Evolutionary conservation across 2,888 invertebrate genomes (phyloP), one percentile per base, ranked within the genome.

Genomic region (Azorinus chamasolen): DNA sequence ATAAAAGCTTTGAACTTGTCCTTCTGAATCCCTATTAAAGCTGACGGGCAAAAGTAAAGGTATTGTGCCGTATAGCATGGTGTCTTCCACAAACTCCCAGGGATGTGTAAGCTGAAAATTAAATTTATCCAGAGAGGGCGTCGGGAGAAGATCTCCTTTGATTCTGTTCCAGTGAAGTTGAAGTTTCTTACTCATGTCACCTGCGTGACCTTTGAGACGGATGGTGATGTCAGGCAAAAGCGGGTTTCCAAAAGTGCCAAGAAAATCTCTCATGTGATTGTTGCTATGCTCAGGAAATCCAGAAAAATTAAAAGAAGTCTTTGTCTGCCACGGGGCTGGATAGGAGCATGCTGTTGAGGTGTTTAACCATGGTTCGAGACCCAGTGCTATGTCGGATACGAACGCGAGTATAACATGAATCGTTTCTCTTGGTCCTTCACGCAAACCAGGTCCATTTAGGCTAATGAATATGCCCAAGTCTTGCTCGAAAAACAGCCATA

Each of bases 51-150:
- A 68, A 32, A 25, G 57, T 0, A 43, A 18, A 1, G 65, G 61
- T n/a, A 45, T 53, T 2, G 62, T 59, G 18, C 69, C 63, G 37
- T 16, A 57, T 2, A 62, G 12, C 1, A 50, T 46, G 16, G 62
- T 50, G 41, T 74, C 71, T 10, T 74, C 51, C 0, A 74, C 81
- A 55, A 63, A 74, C 48, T 81, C 81, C 81, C 77, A 81, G 4
- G 81, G 81, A 0, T 70, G 62, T 1, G 51, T 53, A 46, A 81
- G 58, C 48, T 71, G 50, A 24, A 81, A 64, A 16, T 43, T 16
- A 48, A 81, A 76, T 2, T 37, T 25, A 14, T 66, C 58, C 6
- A 6, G 27, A 1, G 62, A 27, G 32, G 48, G 41, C 3, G 61
- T 65, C 16, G 70, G 73, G 37, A 64, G 55, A 20, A 81, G 46